Conservation (phyloP, 2,888 invertebrate genomes). For the Cheiracanthium punctorium region DNA sequence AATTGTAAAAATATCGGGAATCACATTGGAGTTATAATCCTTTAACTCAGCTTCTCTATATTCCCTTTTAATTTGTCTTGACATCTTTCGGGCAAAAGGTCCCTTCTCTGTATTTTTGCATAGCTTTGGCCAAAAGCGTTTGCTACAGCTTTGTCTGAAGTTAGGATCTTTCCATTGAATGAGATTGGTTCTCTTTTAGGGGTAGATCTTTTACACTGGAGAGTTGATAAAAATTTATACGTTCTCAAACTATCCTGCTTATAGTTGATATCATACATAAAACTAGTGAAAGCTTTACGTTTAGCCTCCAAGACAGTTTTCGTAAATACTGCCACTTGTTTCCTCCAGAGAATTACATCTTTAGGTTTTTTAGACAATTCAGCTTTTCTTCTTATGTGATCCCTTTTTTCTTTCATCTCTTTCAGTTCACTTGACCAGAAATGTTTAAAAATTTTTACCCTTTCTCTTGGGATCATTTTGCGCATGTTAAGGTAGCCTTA, state of each 20-base stretch:
- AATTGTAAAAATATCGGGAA: background rate
- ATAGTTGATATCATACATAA: constrained; percentile 24
- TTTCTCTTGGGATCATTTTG: no score
- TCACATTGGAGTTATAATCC: background rate
- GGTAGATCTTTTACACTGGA: background rate
- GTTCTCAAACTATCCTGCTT: constrained; percentile 15
- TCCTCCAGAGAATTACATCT: constrained; percentile 29
- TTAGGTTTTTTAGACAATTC: constrained; percentile 7
- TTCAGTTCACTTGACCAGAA: no score
- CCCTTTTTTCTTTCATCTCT: background rate
- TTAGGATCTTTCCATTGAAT: constrained; percentile 11
- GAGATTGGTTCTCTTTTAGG: background rate
- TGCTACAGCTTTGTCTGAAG: constrained; percentile 5
- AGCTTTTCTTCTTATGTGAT: constrained; percentile 2
- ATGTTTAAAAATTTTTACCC: no score
- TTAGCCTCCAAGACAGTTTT: constrained; percentile 22
- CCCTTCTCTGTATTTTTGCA: background rate
- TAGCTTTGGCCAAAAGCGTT: constrained; percentile 20
- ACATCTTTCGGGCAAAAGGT: background rate
- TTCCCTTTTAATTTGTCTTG: constrained; percentile 6
- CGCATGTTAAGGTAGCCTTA: no score
- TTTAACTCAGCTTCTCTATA: background rate
- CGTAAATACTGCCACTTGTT: constrained; percentile 22
- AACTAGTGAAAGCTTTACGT: constrained; percentile 25
- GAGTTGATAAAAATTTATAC: background rate